phyloP scores from a whole-genome alignment of 2,797 vertebrate genomes.

The Pitangus sulphuratus region DNA sequence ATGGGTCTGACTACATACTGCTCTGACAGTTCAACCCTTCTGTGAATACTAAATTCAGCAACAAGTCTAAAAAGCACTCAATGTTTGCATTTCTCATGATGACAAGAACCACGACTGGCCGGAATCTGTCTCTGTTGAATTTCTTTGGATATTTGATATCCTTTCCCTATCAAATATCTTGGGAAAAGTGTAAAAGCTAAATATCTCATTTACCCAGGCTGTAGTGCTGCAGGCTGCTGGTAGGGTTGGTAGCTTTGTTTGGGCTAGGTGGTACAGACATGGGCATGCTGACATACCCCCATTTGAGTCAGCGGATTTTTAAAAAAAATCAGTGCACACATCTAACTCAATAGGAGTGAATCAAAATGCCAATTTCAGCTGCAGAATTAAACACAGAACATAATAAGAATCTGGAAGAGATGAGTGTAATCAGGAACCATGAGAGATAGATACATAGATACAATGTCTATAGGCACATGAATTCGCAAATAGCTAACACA shows the following conservation, averaged over 20 bases:
- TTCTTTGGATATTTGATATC: neutral
- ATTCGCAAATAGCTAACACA: neutral
- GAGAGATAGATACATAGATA: neutral
- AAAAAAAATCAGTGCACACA: neutral
- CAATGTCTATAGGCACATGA: neutral
- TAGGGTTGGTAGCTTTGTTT: neutral
- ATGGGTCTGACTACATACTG: neutral
- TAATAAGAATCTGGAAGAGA: neutral
- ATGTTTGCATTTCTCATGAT: neutral
- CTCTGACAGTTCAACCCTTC: neutral
- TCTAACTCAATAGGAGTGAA: neutral
- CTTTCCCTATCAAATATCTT: neutral
- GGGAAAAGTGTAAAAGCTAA: neutral
- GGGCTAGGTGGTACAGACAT: neutral
- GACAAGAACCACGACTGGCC: neutral
- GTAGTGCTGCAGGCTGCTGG: neutral
- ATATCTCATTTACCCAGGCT: neutral
- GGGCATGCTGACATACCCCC: neutral
- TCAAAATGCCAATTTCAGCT: neutral
- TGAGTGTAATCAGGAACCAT: neutral
- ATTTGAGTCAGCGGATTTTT: neutral
- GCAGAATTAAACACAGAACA: neutral
- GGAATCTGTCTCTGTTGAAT: neutral
- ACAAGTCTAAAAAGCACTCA: neutral
- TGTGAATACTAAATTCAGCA: neutral